These are phyloP conservation scores for Eidolon dupreanum DNA, from an alignment of 2,797 vertebrate species.

Conservation along the genomic window DNA sequence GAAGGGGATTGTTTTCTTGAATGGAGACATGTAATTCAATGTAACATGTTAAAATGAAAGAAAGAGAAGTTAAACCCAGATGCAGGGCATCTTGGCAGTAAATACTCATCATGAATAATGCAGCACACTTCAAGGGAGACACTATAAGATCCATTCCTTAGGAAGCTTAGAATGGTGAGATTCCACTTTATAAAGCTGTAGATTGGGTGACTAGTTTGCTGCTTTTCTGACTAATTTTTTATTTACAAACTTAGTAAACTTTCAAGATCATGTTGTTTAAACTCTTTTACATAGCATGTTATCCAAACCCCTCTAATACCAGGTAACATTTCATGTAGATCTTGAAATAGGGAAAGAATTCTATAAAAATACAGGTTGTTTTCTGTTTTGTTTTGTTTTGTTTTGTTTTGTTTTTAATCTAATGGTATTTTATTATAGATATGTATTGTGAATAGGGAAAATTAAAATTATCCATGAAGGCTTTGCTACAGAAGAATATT, in stretches of 20 bases:
- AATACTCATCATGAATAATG: background rate
- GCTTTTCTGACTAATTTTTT: background rate
- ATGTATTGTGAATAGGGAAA: background rate
- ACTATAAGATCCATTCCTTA: background rate
- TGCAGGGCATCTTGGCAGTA: background rate
- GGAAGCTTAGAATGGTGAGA: background rate
- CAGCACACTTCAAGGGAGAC: background rate
- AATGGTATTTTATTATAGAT: background rate
- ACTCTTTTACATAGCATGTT: background rate
- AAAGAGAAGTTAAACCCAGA: background rate
- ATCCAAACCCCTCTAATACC: background rate
- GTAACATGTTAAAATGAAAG: background rate
- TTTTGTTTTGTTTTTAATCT: background rate
- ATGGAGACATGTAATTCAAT: background rate
- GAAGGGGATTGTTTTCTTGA: background rate
- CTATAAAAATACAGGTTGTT: background rate
- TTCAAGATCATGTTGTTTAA: background rate
- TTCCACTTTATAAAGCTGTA: background rate
- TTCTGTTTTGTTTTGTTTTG: background rate
- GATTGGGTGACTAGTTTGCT: background rate
- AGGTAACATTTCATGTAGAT: background rate
- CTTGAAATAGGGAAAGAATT: background rate
- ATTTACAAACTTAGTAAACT: background rate
- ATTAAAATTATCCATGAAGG: background rate
- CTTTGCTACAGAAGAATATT: background rate